Percentiles rank a stretch among this genome's conserved stretches.
phyloP scores from a whole-genome alignment of 2,113 vertebrate genomes.

The Rhineura floridana region DNA sequence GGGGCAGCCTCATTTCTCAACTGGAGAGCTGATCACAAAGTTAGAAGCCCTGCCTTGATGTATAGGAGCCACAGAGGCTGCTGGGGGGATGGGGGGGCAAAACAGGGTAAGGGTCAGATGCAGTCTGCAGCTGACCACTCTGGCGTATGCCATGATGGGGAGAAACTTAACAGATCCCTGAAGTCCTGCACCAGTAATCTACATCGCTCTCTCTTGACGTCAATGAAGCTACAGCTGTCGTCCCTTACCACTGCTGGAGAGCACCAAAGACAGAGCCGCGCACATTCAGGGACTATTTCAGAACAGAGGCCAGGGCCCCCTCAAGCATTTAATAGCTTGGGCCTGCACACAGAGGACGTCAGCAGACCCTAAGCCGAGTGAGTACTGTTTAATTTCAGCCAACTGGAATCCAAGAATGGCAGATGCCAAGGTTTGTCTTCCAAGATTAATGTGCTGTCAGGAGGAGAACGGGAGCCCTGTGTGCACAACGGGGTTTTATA shows the following conservation, averaged over 20 bases:
- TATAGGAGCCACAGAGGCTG: no score
- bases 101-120: background rate
- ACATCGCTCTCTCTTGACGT: background rate
- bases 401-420: background rate
- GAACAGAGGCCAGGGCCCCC: background rate
- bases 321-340: background rate
- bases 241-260: background rate
- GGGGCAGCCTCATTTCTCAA: background rate
- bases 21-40: background rate
- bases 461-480: background rate
- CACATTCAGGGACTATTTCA: background rate
- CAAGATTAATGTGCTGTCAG: slow-evolving; percentile 16
- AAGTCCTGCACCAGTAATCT: background rate
- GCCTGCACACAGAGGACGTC: background rate
- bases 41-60: background rate
- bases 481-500: background rate
- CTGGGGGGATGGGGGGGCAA: background rate
- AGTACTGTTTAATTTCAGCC: background rate
- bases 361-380: slow-evolving; percentile 3
- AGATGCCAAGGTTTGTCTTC: background rate
- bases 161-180: background rate
- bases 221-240: background rate
- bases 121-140: background rate
- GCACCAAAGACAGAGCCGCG: no score
- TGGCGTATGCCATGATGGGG: background rate